These are phyloP conservation scores for Centropyge bicolor DNA, from an alignment of 2,797 vertebrate species.

Conservation along the genomic window DNA sequence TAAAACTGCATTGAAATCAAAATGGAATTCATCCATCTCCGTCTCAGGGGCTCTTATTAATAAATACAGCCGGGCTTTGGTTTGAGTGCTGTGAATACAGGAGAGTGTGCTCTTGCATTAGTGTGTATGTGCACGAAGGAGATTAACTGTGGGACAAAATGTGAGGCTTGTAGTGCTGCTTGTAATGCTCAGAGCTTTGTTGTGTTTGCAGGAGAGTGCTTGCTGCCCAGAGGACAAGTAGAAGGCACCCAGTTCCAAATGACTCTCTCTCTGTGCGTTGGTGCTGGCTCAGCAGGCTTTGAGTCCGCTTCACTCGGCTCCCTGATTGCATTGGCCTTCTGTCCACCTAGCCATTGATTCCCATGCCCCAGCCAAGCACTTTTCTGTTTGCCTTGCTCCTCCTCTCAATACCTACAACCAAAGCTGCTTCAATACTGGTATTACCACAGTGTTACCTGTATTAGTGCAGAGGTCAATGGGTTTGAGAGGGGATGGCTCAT, in stretches of 20 bases:
- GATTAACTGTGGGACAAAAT: constrained; percentile 67
- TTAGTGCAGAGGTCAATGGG: constrained; percentile 74
- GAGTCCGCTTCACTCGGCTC: constrained; percentile 79
- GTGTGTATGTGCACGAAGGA: constrained; percentile 51
- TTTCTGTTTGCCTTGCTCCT: constrained; percentile 66
- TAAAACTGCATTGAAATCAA: constrained; percentile 76
- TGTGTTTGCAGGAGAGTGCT: constrained; percentile 64
- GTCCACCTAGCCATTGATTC: constrained; percentile 85
- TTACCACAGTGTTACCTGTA: constrained; percentile 66
- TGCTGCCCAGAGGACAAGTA: constrained; percentile 77
- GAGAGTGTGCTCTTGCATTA: constrained; percentile 36
- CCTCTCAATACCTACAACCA: constrained; percentile 67
- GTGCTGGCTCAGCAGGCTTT: constrained; percentile 86
- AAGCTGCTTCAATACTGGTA: constrained; percentile 60
- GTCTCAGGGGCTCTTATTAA: constrained; percentile 74
- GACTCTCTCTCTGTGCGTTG: constrained; percentile 57
- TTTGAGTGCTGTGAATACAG: constrained; percentile 39
- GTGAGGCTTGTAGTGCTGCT: constrained; percentile 51
- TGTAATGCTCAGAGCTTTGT: constrained; percentile 64
- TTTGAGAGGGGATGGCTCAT: constrained; percentile 63
- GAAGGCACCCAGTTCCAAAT: constrained; percentile 78
- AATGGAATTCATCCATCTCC: constrained; percentile 85
- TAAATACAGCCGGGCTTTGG: constrained; percentile 65
- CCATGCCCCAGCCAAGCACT: constrained; percentile 73
- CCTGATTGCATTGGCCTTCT: constrained; percentile 87